Evolutionary conservation across 2,797 vertebrate species (phyloP), one percentile per base, ranked within the genome.

Genomic region (Sardinella longiceps): DNA sequence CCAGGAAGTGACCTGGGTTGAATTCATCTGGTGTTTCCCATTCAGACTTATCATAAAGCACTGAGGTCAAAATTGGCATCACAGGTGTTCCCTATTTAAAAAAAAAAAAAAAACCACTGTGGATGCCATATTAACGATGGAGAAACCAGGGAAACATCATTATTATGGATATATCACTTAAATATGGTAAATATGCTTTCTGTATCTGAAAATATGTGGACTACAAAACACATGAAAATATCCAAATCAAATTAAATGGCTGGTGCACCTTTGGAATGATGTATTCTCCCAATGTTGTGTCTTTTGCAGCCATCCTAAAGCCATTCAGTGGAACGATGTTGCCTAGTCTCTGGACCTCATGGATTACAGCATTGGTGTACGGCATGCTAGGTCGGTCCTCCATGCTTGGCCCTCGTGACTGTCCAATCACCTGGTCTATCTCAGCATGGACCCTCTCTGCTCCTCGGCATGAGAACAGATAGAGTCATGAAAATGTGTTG

Each of bases 1-100:
- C 94, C 58, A 97, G 92, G 88, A 98, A 98, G 90, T 97, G 97
- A 80, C 85, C 90, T 0, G 97, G 97, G 88, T 97, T 97, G 87
- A 97, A 98, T 0, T 45, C 80, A 48, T 96, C n/a, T 0, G 97
- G 97, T 1, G 94, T 96, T 87, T 96, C 93, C 96, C 97, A 97
- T 74, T 95, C 95, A 0, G 87, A 88, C n/a, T 96, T 93, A 85
- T 97, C 97, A 83, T 93, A 95, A 85, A 97, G 88, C 88, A 98
- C 91, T 0, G 97, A 97, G 0, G 93, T 93, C 90, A 98, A 87
- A 88, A 92, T 97, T 23, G 94, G 18, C 2, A 95, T 0, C 37
- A 97, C 0, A 6, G 82, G 0, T 0, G 95, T 95, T 1, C 96
- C 97, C 97, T 98, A 83, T 0, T n/a, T n/a, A n/a, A n/a, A n/a